Evolutionary conservation across 1,140 invertebrate genomes (phyloP).

Genomic region (Spodoptera litura): DNA sequence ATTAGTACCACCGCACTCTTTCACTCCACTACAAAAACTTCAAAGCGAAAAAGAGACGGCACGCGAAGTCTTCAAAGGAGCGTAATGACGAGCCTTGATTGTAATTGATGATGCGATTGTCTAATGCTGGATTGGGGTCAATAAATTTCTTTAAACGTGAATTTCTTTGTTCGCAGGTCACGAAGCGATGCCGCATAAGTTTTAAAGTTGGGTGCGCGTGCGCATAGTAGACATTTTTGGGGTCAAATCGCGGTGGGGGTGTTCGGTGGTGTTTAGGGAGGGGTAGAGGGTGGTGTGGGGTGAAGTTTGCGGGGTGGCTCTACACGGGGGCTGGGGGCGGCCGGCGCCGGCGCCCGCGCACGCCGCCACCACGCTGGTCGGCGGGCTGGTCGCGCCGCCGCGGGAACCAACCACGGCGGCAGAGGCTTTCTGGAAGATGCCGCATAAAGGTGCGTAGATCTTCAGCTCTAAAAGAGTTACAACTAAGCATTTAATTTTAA

Average conservation of each 20-base stretch:
- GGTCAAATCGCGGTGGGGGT: constrained; percentile 35
- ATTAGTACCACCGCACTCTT: constrained; percentile 70
- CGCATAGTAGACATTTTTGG: constrained; percentile 34
- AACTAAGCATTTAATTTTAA: neutral
- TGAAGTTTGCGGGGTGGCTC: constrained; percentile 68
- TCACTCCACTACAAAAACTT: constrained; percentile 45
- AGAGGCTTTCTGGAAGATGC: constrained; percentile 90
- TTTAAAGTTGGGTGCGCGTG: constrained; percentile 45
- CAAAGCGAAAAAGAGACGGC: constrained; percentile 55
- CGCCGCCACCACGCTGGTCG: constrained; percentile 86
- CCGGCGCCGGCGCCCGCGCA: constrained; percentile 85
- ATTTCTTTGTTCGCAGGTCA: constrained; percentile 77
- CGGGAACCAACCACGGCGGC: constrained; percentile 88
- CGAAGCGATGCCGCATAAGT: constrained; percentile 50
- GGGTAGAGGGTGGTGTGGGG: constrained; percentile 51
- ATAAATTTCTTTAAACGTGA: constrained; percentile 71
- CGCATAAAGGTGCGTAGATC: constrained; percentile 87
- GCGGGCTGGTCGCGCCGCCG: constrained; percentile 84
- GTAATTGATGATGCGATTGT: constrained; percentile 85
- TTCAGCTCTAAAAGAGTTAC: neutral
- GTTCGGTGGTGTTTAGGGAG: constrained; percentile 44
- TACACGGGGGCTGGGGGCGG: constrained; percentile 81
- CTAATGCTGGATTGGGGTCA: constrained; percentile 72
- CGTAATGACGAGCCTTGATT: constrained; percentile 76
- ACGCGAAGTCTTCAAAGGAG: constrained; percentile 60